Evolutionary conservation across 2,113 vertebrate genomes (phyloP).

Genomic region (Psophia crepitans): DNA sequence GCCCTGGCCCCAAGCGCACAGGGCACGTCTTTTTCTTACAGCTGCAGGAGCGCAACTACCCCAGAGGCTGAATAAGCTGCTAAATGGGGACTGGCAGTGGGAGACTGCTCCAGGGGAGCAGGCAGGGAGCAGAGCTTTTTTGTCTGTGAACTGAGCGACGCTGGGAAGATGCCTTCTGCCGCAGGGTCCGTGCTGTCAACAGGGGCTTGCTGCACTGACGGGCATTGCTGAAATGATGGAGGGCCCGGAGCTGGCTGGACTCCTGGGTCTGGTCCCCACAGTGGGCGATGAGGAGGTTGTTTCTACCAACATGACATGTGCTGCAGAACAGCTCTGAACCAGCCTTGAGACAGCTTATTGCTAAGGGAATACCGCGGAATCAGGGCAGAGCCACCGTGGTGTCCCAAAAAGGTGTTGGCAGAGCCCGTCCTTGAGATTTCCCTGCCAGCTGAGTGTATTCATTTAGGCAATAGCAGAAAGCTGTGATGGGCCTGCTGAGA

Average conservation of each 20-base stretch:
- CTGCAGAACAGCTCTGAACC: background rate
- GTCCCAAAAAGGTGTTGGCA: background rate
- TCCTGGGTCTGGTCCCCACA: rapidly evolving
- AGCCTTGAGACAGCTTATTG: background rate
- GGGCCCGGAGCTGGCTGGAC: background rate
- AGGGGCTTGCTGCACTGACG: background rate
- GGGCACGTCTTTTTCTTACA: background rate
- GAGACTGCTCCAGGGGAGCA: background rate
- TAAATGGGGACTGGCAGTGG: background rate
- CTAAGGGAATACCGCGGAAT: background rate
- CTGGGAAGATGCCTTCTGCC: background rate
- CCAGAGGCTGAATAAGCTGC: background rate
- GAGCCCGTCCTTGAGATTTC: background rate
- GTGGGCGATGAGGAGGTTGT: background rate
- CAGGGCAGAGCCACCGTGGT: background rate
- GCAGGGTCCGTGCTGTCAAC: background rate
- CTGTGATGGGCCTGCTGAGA: background rate
- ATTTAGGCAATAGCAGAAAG: background rate
- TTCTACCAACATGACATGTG: rapidly evolving
- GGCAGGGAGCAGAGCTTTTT: background rate
- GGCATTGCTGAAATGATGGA: background rate
- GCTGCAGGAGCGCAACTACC: background rate
- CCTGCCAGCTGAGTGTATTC: background rate
- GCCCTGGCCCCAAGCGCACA: background rate
- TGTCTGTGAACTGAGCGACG: background rate